These are phyloP conservation scores for Hapalemur alaotrensis DNA, from an alignment of 2,797 vertebrate species.

Conservation along the genomic window DNA sequence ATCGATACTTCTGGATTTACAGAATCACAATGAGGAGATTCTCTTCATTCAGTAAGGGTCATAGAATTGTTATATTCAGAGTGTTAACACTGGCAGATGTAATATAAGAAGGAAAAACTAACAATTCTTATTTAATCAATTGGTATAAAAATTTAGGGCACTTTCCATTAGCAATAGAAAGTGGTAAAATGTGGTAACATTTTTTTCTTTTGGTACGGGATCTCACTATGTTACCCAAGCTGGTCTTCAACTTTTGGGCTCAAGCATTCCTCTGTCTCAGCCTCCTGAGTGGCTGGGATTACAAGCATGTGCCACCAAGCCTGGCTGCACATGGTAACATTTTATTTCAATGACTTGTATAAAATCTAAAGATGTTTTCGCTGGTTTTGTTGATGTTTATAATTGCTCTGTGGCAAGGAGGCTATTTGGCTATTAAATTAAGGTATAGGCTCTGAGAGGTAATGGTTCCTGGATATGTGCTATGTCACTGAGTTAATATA, in stretches of 20 bases:
- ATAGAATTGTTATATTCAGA: neutral
- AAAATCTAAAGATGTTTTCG: neutral
- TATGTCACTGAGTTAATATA: neutral
- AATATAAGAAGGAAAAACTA: neutral
- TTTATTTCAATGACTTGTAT: neutral
- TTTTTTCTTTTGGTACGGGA: no score
- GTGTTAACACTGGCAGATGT: neutral
- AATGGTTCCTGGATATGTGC: neutral
- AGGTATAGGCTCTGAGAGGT: neutral
- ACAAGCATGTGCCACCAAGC: no score
- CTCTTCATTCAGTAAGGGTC: neutral
- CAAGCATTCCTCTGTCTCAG: no score
- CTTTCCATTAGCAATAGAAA: neutral
- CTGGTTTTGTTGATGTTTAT: neutral
- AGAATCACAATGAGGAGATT: neutral
- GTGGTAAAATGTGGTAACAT: neutral
- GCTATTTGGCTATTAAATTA: neutral
- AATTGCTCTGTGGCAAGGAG: neutral
- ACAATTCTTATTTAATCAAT: neutral
- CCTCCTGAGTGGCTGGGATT: no score
- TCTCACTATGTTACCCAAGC: no score
- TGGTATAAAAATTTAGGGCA: neutral
- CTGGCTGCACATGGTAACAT: neutral
- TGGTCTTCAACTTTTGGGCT: no score
- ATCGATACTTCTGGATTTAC: neutral